Percentiles rank a stretch among this genome's conserved stretches.
Evolutionary conservation across 2,888 invertebrate genomes (phyloP).

Genomic region (Exephanes ischioxanthus): DNA sequence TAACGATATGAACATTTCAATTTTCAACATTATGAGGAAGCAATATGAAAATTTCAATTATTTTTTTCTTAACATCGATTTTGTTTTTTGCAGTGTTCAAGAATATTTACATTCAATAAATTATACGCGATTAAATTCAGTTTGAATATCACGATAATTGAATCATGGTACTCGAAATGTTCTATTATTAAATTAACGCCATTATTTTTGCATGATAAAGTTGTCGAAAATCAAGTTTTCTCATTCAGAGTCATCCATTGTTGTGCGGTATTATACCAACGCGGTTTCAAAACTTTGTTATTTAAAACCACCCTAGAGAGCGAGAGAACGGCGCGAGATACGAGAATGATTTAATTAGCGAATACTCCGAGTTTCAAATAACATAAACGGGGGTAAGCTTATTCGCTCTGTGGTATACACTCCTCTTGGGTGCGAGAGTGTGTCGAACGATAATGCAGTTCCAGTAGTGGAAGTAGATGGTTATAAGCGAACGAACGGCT

Average conservation of each 20-base stretch:
- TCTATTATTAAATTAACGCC: constrained; percentile 65
- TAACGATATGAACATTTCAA: no score
- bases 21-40: no score
- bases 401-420: constrained; percentile 44
- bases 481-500: constrained; percentile 72
- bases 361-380: constrained; percentile 66
- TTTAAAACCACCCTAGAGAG: constrained; percentile 17
- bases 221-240: constrained; percentile 16
- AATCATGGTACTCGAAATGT: background rate
- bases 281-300: constrained; percentile 60
- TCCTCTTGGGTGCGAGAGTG: constrained; percentile 52
- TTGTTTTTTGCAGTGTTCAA: background rate
- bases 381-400: constrained; percentile 62
- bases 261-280: background rate
- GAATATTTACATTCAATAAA: background rate
- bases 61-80: no score
- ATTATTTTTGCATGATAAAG: constrained; percentile 8
- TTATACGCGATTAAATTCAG: background rate
- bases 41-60: no score
- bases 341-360: constrained; percentile 71
- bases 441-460: constrained; percentile 69
- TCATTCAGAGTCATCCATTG: constrained; percentile 5
- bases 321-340: constrained; percentile 52
- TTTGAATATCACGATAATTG: background rate
- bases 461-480: constrained; percentile 45